Evolutionary conservation across 2,888 invertebrate species (phyloP), one percentile per base, ranked within the genome.

Genomic region (Pammene aurita): DNA sequence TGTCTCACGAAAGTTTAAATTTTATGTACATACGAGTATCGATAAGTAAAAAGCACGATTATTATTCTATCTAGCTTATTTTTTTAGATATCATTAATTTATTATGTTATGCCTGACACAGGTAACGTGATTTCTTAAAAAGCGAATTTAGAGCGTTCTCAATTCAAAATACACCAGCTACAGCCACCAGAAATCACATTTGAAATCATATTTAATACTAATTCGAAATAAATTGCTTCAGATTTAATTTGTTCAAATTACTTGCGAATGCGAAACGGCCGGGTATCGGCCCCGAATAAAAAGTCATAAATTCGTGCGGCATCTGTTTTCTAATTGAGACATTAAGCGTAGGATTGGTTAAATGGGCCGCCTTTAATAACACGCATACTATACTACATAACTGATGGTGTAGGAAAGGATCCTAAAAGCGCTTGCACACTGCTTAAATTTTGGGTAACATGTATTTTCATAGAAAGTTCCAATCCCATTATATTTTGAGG

Each of bases 301-400:
- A 87, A 85, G 75, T 77, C 79, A 85, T 84, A 83, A 84, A 84
- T 84, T 82, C 78, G 79, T 71, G 80, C 76, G 74, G 78, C 89
- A 88, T 88, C 86, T 89, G 89, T 86, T 86, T 85, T 86, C 86
- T 89, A 89, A 90, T 90, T 88, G 88, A 89, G 87, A 85, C 88
- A 91, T 91, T 91, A 89, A 84, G 83, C 82, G 80, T 73, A 80
- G 83, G 85, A 84, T 86, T 83, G 84, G 81, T 82, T 79, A 78
- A 85, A 86, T 81, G 85, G 84, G 83, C 84, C 80, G 79, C 81
- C 84, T 89, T 87, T 88, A 88, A 89, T 90, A 89, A 85, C 86
- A 79, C 80, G 83, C 86, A 85, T 86, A 44, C 38, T 38, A 4
- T 4, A 1, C 7, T 13, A 86, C 78, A 85, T 88, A 86, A 87